phyloP scores from a whole-genome alignment of 2,797 vertebrate genomes.

The Gambelia wislizenii region DNA sequence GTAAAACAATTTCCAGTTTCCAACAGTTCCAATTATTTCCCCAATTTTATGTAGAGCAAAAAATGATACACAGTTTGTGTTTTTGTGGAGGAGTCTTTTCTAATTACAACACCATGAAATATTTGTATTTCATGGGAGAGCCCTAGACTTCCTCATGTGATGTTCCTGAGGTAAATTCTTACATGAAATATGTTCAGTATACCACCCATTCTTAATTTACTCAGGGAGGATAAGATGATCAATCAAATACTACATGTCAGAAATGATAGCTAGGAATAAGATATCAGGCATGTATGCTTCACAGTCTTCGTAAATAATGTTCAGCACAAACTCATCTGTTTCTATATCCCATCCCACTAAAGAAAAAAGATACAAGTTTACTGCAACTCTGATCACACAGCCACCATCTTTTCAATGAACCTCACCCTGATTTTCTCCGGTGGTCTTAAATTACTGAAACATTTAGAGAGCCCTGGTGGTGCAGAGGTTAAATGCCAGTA shows the following conservation, averaged over 20 bases:
- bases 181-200: slow-evolving; percentile 33
- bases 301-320: slow-evolving; percentile 20
- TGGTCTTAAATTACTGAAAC: neutral
- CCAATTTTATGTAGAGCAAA: slow-evolving; percentile 58
- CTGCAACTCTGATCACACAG: slow-evolving; percentile 26
- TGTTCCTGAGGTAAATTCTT: slow-evolving; percentile 47
- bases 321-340: slow-evolving; percentile 18
- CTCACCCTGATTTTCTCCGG: slow-evolving; percentile 23
- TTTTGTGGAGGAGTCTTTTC: slow-evolving; percentile 27
- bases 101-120: slow-evolving; percentile 65
- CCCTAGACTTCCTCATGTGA: slow-evolving; percentile 45
- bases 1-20: slow-evolving; percentile 24
- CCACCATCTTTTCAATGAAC: neutral
- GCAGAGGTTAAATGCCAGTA: too few species aligned
- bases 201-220: slow-evolving; percentile 22
- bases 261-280: slow-evolving; percentile 38
- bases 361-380: neutral
- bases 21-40: slow-evolving; percentile 17
- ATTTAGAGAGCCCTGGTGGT: too few species aligned
- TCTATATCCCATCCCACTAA: slow-evolving; percentile 32
- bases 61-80: slow-evolving; percentile 34
- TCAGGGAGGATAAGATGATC: slow-evolving; percentile 19
- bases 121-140: slow-evolving; percentile 55
- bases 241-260: slow-evolving; percentile 35
- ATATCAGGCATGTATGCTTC: slow-evolving; percentile 14